A percentile compares a stretch with the other conserved stretches of the same genome.
These are phyloP conservation scores for Xiphorhynchus erythropygius DNA, from an alignment of 2,797 vertebrate genomes.

Conservation along the genomic window DNA sequence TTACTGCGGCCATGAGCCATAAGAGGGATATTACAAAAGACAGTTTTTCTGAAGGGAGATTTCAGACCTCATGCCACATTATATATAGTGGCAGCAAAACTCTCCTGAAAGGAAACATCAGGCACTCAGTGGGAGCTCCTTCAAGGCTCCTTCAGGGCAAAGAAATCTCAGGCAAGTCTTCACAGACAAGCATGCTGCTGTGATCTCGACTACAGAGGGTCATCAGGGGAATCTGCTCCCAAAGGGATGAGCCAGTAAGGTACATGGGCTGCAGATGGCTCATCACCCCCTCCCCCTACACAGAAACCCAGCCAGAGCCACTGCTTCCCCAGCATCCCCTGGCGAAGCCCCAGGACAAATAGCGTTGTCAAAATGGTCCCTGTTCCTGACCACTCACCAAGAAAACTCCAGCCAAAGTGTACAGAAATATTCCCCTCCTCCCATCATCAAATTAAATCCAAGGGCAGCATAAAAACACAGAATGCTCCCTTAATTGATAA, in stretches of 20 bases:
- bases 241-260: accelerated
- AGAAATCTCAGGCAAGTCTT: neutral
- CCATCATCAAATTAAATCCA: neutral
- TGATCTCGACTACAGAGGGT: accelerated
- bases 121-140: neutral
- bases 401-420: neutral
- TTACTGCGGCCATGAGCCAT: accelerated
- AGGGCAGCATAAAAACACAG: constrained; percentile 11
- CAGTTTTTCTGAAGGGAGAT: neutral
- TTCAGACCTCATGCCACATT: neutral
- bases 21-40: neutral
- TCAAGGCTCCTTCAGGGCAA: neutral
- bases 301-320: neutral
- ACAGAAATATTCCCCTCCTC: neutral
- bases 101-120: neutral
- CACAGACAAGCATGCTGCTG: neutral
- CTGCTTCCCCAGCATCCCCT: neutral
- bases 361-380: neutral
- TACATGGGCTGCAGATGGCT: neutral
- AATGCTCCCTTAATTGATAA: constrained; percentile 57
- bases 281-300: neutral
- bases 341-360: neutral
- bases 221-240: neutral
- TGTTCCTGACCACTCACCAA: neutral
- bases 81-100: neutral